Base-by-base conservation (phyloP, 2,797 vertebrate genomes). In the Dendrocincla tyrannina region DNA sequence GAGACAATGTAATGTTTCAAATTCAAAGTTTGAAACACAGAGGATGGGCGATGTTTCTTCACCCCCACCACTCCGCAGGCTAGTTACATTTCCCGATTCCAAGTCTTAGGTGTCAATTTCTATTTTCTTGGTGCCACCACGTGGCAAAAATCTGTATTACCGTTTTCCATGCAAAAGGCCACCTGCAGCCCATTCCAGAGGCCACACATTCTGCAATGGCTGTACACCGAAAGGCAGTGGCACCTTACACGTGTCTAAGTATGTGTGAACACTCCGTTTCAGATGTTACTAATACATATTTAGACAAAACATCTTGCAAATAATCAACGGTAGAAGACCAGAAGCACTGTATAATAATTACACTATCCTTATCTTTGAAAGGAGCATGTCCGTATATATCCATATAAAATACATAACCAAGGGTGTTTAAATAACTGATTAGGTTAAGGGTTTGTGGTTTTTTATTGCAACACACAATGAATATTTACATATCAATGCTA, bases 91-190 rank as follows among this genome's bases (percentile, higher is more conserved):
- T 62, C 39, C 39, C 6, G 13, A 42, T 9, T 67, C 14, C 60
- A 47, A 30, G 16, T 52, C 37, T 75, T 18, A 70, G 59, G 59
- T 3, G 41, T 74, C 77, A n/a, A 97, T 97, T 97, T 89, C 92
- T 97, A 94, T 93, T 96, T 98, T 89, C 96, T 92, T 98, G 96
- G 95, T 97, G 97, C 98, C 98, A 98, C 96, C 98, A 93, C 85
- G 97, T 98, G 98, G 97, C 75, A 95, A 69, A 74, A 97, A 63
- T 18, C 80, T 25, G 85, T 30, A 97, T 82, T 94, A 86, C 80
- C 63, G 82, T 19, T 88, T 60, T 5, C 74, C 42, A 16, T 4
- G 55, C 35, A 74, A 82, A 77, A 86, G 56, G 33, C 24, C 53
- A 83, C 69, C 37, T 11, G 30, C 32, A 47, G 41, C 17, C 56